Evolutionary conservation across 2,888 invertebrate genomes (phyloP).

Genomic region (Plagodis dolabraria): DNA sequence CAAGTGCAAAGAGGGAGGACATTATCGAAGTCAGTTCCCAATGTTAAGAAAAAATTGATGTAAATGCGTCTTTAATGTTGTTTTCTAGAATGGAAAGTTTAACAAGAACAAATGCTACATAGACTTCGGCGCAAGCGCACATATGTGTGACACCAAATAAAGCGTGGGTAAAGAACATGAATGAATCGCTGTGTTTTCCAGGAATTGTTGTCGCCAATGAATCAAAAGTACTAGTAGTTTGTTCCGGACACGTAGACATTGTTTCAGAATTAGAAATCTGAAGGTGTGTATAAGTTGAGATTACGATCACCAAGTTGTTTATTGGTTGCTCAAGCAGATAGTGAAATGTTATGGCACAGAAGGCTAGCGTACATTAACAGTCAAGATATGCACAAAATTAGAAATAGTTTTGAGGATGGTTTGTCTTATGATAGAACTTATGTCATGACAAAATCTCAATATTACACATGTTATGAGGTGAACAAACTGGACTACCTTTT

Average conservation of each 20-base stretch:
- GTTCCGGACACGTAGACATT: not conserved
- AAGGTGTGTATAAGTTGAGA: no score
- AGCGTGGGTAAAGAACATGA: no score
- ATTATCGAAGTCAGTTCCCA: slow-evolving; percentile 2
- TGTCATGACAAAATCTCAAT: slow-evolving; percentile 1
- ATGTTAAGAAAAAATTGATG: slow-evolving; percentile 2
- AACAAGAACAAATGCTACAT: no score
- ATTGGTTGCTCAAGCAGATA: not conserved
- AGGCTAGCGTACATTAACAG: not conserved
- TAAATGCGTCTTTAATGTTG: not conserved
- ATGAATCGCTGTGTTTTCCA: no score
- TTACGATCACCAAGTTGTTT: no score
- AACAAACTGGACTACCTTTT: no score
- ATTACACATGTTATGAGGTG: slow-evolving; percentile 1
- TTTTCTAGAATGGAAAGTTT: slow-evolving; percentile 4
- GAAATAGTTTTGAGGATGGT: slow-evolving; percentile 2
- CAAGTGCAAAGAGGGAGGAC: slow-evolving; percentile 1
- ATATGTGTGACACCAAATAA: no score
- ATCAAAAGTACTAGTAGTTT: slow-evolving; percentile 4
- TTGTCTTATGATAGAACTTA: no score
- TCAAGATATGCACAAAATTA: slow-evolving; percentile 1
- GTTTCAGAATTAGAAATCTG: no score
- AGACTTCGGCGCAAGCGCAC: no score
- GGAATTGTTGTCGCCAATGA: not conserved
- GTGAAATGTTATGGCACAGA: slow-evolving; percentile 2